Evolutionary conservation across 1,140 invertebrate species (phyloP).

Genomic region (Chlorops oryzae): DNA sequence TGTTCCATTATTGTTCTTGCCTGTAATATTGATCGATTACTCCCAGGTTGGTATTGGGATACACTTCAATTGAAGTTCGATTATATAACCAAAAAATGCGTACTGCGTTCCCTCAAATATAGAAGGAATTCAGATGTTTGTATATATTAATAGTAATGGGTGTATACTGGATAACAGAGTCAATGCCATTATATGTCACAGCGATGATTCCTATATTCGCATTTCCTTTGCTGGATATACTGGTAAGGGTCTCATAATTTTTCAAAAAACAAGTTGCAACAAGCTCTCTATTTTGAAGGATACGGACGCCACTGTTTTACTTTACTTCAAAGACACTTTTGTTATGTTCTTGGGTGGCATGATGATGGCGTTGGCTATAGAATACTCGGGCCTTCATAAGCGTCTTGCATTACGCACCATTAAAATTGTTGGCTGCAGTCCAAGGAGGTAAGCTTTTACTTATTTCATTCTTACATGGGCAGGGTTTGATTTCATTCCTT

Average conservation of each 20-base stretch:
- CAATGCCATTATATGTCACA: constrained; percentile 71
- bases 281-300: too few species aligned
- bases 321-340: constrained; percentile 57
- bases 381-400: constrained; percentile 74
- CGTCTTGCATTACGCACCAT: constrained; percentile 74
- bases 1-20: too few species aligned
- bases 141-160: constrained; percentile 76
- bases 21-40: too few species aligned
- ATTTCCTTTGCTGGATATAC: constrained; percentile 66
- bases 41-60: too few species aligned
- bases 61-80: too few species aligned
- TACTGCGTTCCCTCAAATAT: not conserved
- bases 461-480: too few species aligned
- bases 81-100: too few species aligned
- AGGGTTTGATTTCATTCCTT: too few species aligned
- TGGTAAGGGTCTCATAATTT: too few species aligned
- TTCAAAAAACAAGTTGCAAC: too few species aligned
- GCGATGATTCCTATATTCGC: constrained; percentile 72
- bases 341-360: constrained; percentile 78
- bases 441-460: constrained; percentile 52
- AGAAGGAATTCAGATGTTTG: constrained; percentile 58
- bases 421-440: constrained; percentile 67
- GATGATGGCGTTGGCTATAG: constrained; percentile 75
- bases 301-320: constrained; percentile 16
- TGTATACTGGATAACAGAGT: constrained; percentile 75